Evolutionary conservation across 2,113 vertebrate species (phyloP).

Genomic region (Strix aluco): DNA sequence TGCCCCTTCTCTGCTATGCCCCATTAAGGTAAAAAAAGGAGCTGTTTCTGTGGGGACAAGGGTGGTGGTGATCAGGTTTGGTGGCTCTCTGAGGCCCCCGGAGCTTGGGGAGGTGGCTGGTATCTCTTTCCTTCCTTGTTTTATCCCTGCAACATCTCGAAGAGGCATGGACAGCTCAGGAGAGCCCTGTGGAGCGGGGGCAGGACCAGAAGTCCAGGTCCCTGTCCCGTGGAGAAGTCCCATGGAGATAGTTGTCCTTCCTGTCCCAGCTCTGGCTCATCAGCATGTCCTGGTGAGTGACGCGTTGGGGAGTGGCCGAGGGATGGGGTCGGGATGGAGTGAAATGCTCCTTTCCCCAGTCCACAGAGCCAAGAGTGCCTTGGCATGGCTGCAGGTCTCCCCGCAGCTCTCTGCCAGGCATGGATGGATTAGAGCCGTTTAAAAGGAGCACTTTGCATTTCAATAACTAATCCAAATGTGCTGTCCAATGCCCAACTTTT

Average conservation of each 20-base stretch:
- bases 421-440: accelerated
- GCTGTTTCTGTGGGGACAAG: background rate
- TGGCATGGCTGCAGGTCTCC: background rate
- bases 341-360: background rate
- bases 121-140: background rate
- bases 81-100: accelerated
- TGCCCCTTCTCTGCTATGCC: background rate
- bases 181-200: background rate
- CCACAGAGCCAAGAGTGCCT: background rate
- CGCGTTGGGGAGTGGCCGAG: accelerated
- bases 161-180: background rate
- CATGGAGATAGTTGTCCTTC: background rate
- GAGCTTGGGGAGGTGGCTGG: background rate
- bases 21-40: background rate
- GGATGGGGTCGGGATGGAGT: background rate
- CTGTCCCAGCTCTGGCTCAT: background rate
- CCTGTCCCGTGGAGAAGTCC: background rate
- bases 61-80: background rate
- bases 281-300: accelerated
- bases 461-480: background rate
- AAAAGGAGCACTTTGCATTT: background rate
- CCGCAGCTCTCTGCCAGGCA: background rate
- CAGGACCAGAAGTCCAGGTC: background rate
- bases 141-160: background rate
- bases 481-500: background rate